These are phyloP conservation scores for Colletes gigas DNA, from an alignment of 1,140 invertebrate genomes.

Conservation along the genomic window DNA sequence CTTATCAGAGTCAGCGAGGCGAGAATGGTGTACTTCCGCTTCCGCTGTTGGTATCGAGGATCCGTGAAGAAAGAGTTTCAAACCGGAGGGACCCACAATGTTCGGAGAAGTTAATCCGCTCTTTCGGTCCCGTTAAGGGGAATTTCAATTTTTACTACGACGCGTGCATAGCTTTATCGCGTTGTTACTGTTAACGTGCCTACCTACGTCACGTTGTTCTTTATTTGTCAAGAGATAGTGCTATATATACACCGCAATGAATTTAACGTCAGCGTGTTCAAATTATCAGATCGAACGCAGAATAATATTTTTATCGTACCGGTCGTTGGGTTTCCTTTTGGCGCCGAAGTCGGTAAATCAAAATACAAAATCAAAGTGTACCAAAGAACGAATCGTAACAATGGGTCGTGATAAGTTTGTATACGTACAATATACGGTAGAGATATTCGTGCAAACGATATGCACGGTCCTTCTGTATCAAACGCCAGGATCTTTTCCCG, in stretches of 20 bases:
- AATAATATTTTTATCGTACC: neutral
- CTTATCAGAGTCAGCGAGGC: constrained; percentile 58
- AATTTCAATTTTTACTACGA: neutral
- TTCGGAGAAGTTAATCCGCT: constrained; percentile 42
- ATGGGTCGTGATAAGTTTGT: constrained; percentile 30
- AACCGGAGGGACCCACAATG: constrained; percentile 33
- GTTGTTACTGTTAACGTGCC: neutral
- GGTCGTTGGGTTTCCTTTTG: neutral
- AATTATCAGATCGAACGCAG: neutral
- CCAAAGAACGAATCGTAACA: constrained; percentile 33
- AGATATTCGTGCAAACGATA: constrained; percentile 57
- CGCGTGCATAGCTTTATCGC: neutral
- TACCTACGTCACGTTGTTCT: neutral
- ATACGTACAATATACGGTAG: constrained; percentile 32
- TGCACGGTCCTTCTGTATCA: constrained; percentile 50
- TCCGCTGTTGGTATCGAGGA: constrained; percentile 60
- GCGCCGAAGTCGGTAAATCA: neutral
- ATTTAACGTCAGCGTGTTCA: neutral
- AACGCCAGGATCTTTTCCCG: constrained; percentile 56
- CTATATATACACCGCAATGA: neutral
- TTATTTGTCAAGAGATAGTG: neutral
- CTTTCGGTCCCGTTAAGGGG: constrained; percentile 6
- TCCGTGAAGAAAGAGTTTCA: constrained; percentile 55
- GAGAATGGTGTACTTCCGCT: constrained; percentile 59
- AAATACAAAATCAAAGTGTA: constrained; percentile 33